These are phyloP conservation scores for Oriolus oriolus DNA, from an alignment of 2,113 vertebrate genomes.

Conservation along the genomic window DNA sequence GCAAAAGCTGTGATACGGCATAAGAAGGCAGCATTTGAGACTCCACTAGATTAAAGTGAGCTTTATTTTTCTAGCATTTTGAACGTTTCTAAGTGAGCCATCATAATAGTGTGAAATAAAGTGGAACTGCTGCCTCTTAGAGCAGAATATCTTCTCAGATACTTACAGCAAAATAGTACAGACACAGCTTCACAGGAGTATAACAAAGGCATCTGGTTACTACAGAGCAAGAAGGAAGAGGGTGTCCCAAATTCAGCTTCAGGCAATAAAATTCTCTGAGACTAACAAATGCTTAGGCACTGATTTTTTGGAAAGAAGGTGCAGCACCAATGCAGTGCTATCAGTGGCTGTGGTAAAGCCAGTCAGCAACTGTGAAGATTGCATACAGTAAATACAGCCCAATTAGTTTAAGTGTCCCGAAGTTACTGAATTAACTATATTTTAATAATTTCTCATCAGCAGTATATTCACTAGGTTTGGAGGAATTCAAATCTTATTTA, in stretches of 20 bases:
- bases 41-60: background rate
- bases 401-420: background rate
- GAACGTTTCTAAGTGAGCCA: background rate
- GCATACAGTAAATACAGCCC: background rate
- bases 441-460: background rate
- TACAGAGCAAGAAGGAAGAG: background rate
- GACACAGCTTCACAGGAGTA: background rate
- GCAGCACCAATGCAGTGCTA: background rate
- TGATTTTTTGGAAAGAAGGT: background rate
- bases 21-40: background rate
- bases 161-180: background rate
- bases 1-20: background rate
- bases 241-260: background rate
- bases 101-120: background rate
- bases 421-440: background rate
- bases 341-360: background rate
- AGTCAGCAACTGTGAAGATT: background rate
- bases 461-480: background rate
- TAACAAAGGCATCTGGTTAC: background rate
- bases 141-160: background rate
- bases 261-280: background rate
- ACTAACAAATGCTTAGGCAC: background rate
- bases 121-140: background rate
- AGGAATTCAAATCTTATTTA: background rate
- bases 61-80: background rate